Percentiles rank a stretch among this genome's conserved stretches.
Conservation (phyloP, 2,797 vertebrate genomes). For the Tachyglossus aculeatus region DNA sequence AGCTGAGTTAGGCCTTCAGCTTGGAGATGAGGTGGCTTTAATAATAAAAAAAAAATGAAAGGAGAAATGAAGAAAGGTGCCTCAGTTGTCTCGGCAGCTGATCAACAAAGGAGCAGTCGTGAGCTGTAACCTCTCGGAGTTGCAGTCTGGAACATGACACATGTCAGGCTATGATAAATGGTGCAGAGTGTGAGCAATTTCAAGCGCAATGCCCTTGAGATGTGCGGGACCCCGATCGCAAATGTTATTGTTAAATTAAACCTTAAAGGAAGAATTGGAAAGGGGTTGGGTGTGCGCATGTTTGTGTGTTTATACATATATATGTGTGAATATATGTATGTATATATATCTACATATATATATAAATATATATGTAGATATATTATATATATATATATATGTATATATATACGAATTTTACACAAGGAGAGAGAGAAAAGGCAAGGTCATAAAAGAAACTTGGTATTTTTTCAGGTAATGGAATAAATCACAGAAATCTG, state of each 20-base stretch:
- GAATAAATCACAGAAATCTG: conserved; percentile 24
- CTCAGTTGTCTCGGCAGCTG: conserved; percentile 85
- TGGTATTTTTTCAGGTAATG: conserved; percentile 50
- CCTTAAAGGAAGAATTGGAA: conserved; percentile 89
- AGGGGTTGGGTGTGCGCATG: conserved; percentile 59
- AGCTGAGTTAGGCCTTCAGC: conserved; percentile 33
- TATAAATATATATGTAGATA: neutral
- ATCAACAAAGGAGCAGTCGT: conserved; percentile 99
- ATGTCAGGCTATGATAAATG: conserved; percentile 99
- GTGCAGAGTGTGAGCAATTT: conserved; percentile 99
- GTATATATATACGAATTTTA: conserved; percentile 40
- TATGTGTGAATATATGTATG: neutral
- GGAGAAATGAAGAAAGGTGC: conserved; percentile 77
- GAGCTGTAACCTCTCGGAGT: conserved; percentile 98
- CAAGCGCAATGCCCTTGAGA: conserved; percentile 99
- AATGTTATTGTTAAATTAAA: conserved; percentile 99
- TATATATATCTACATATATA: neutral
- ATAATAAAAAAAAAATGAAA: conserved; percentile 65
- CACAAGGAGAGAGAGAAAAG: conserved; percentile 9
- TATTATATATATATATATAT: conserved; percentile 25
- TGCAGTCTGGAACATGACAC: conserved; percentile 99
- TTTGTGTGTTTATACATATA: neutral
- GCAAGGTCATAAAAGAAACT: conserved; percentile 50
- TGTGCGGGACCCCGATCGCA: conserved; percentile 96
- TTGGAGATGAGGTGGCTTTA: conserved; percentile 72